These are phyloP conservation scores for Cheilosia scutellata DNA, from an alignment of 2,888 invertebrate genomes.

Conservation along the genomic window DNA sequence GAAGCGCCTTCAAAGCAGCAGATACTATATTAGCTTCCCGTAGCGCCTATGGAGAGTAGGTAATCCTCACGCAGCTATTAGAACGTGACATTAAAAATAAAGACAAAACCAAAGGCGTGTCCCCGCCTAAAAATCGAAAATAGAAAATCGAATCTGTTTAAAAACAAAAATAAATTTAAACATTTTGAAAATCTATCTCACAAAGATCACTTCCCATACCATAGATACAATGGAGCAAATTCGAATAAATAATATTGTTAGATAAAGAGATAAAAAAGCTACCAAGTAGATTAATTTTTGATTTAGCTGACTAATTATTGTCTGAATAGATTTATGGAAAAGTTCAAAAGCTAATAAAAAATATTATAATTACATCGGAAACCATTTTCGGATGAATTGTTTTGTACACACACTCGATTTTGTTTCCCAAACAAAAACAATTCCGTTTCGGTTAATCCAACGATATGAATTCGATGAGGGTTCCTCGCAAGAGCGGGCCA, in stretches of 20 bases:
- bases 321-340: conserved; percentile 3
- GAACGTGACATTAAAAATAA: conserved; percentile 24
- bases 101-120: not conserved
- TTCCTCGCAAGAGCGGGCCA: not conserved
- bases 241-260: no score
- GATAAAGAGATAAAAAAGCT: not conserved
- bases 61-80: not conserved
- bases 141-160: not conserved
- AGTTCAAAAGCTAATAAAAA: conserved; percentile 28
- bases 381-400: conserved; percentile 22
- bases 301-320: conserved; percentile 16
- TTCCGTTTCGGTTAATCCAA: conserved; percentile 39
- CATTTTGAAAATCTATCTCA: no score
- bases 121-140: conserved; percentile 17
- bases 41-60: not conserved
- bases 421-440: conserved; percentile 4
- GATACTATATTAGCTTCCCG: conserved; percentile 3
- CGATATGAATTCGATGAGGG: conserved; percentile 32
- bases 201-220: no score
- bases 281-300: not conserved
- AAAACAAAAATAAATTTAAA: not conserved
- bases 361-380: conserved; percentile 8
- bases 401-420: conserved; percentile 1
- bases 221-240: no score
- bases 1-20: conserved; percentile 2